A percentile compares a stretch with the other conserved stretches of the same genome.
Evolutionary conservation across 2,797 vertebrate genomes (phyloP).

Genomic region (Buphagus erythrorhynchus): DNA sequence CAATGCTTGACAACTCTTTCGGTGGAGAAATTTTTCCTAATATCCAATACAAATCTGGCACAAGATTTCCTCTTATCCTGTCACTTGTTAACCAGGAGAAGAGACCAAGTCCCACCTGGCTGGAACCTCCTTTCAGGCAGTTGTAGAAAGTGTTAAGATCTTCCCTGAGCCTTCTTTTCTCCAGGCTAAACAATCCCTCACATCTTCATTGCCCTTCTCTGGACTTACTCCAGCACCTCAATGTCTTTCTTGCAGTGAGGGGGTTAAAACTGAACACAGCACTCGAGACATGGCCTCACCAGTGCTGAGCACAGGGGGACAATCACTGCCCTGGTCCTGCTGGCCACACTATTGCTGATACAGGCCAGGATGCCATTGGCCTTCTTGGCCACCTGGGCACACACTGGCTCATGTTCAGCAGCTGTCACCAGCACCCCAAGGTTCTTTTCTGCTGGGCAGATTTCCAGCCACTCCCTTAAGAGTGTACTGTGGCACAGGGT

Average conservation of each 20-base stretch:
- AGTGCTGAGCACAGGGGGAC: fast-evolving
- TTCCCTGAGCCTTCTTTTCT: background rate
- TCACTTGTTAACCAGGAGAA: background rate
- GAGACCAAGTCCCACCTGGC: background rate
- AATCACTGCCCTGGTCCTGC: fast-evolving
- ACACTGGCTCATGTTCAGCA: fast-evolving
- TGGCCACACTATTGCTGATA: fast-evolving
- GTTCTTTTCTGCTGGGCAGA: background rate
- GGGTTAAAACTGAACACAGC: background rate
- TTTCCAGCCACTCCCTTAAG: background rate
- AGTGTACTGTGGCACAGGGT: fast-evolving
- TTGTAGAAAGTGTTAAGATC: background rate
- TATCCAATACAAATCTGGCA: fast-evolving
- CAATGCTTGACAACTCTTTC: background rate
- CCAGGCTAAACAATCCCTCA: background rate
- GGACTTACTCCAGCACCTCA: fast-evolving
- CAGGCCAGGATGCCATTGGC: background rate
- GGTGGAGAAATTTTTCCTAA: background rate
- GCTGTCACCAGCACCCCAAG: fast-evolving
- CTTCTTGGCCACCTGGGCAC: background rate
- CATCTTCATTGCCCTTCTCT: background rate
- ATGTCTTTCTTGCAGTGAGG: background rate
- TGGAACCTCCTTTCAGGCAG: background rate
- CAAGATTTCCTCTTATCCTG: background rate
- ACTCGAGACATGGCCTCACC: fast-evolving